A percentile compares a stretch with the other conserved stretches of the same genome.
Evolutionary conservation across 2,797 vertebrate genomes (phyloP).

Genomic region (Rallus crepitans): DNA sequence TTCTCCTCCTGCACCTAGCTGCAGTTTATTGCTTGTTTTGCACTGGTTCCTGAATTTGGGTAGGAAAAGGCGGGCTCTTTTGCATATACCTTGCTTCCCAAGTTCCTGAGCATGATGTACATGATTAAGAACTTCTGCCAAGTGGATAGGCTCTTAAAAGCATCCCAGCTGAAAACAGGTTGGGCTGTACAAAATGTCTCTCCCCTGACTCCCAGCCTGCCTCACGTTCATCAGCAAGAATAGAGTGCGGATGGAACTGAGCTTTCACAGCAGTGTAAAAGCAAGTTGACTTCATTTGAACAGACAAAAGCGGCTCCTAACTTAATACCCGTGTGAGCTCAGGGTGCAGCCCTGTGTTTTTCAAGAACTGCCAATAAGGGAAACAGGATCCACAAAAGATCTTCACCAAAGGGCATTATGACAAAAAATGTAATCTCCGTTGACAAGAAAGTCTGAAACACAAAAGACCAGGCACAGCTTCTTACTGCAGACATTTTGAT

Average conservation of each 20-base stretch:
- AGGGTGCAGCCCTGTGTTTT: not conserved
- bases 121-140: not conserved
- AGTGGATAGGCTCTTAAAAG: not conserved
- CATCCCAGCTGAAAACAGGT: not conserved
- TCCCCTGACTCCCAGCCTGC: rapidly evolving
- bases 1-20: not conserved
- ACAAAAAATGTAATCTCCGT: conserved; percentile 21
- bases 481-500: not conserved
- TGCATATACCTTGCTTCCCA: not conserved
- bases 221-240: not conserved
- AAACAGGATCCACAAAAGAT: conserved; percentile 26
- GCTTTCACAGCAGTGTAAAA: not conserved
- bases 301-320: not conserved
- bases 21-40: not conserved
- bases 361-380: conserved; percentile 24
- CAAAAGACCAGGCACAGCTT: not conserved
- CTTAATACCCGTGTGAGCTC: not conserved
- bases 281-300: not conserved
- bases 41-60: not conserved
- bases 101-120: rapidly evolving
- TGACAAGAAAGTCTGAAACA: conserved; percentile 22
- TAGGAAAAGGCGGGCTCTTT: not conserved
- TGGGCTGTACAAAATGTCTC: not conserved
- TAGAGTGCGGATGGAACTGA: not conserved
- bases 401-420: not conserved